A percentile compares a stretch with the other conserved stretches of the same genome.
These are phyloP conservation scores for Phycodurus eques DNA, from an alignment of 2,113 vertebrate genomes.

Conservation along the genomic window DNA sequence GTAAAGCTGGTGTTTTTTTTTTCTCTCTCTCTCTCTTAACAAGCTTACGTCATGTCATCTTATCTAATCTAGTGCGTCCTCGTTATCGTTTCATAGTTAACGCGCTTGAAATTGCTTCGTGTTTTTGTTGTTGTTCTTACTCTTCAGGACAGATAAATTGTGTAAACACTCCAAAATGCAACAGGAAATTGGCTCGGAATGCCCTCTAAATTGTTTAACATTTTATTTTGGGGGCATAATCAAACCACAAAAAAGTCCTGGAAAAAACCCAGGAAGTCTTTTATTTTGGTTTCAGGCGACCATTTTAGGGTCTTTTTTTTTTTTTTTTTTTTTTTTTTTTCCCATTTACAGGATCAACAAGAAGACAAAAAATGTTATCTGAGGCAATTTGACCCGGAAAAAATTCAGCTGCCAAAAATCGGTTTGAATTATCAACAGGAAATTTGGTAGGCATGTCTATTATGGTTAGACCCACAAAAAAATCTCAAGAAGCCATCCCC, in stretches of 20 bases:
- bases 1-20: neutral
- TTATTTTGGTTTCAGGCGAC: neutral
- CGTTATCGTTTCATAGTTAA: neutral
- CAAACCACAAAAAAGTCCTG: neutral
- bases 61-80: conserved; percentile 15
- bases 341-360: too few relatives aligned
- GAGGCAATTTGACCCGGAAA: neutral
- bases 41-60: neutral
- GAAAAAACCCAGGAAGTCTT: neutral
- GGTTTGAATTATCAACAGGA: neutral
- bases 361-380: too few relatives aligned
- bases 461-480: neutral
- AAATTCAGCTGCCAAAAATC: neutral
- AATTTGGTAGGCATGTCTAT: neutral
- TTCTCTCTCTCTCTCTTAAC: too few relatives aligned
- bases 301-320: too few relatives aligned
- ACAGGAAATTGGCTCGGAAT: too few relatives aligned
- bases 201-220: too few relatives aligned
- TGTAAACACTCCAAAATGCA: too few relatives aligned
- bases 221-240: neutral
- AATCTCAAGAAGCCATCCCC: neutral
- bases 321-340: too few relatives aligned
- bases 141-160: neutral
- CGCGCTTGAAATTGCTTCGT: too few relatives aligned
- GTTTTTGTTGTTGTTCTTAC: neutral